Percentiles rank a stretch among this genome's conserved stretches.
Evolutionary conservation across 2,797 vertebrate species (phyloP).

Genomic region (Synanceia verrucosa): DNA sequence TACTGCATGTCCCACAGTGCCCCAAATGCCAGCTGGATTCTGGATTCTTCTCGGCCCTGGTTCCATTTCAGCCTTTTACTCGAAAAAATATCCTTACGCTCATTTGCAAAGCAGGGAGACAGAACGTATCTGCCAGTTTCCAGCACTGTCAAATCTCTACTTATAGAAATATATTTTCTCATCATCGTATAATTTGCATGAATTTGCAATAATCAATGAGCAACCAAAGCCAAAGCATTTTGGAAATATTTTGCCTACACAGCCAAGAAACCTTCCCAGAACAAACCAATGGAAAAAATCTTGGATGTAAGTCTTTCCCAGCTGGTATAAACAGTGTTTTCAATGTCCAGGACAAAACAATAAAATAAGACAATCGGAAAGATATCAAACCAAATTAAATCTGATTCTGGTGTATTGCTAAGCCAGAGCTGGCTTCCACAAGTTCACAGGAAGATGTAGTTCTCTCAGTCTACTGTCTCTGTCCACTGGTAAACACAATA

Average conservation of each 20-base stretch:
- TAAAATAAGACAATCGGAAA: background rate
- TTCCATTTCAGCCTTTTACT: background rate
- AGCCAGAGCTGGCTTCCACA: background rate
- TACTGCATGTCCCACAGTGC: background rate
- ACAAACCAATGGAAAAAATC: background rate
- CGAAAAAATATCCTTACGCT: background rate
- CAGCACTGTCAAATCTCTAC: slow-evolving; percentile 13
- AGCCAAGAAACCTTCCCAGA: background rate
- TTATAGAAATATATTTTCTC: slow-evolving; percentile 16
- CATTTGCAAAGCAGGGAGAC: background rate
- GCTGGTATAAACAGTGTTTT: background rate
- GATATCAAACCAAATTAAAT: background rate
- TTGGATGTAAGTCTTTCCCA: background rate
- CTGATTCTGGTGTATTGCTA: background rate
- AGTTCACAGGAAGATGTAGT: background rate
- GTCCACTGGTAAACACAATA: background rate
- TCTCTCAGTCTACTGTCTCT: background rate
- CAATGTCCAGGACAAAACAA: background rate
- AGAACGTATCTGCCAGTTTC: slow-evolving; percentile 5
- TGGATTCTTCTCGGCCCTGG: background rate
- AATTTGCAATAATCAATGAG: slow-evolving; percentile 36
- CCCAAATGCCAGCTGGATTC: background rate
- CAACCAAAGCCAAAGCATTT: background rate
- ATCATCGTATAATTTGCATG: slow-evolving; percentile 52
- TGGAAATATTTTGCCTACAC: background rate